Conservation (phyloP, 2,113 vertebrate genomes). For the Salminus brasiliensis region DNA sequence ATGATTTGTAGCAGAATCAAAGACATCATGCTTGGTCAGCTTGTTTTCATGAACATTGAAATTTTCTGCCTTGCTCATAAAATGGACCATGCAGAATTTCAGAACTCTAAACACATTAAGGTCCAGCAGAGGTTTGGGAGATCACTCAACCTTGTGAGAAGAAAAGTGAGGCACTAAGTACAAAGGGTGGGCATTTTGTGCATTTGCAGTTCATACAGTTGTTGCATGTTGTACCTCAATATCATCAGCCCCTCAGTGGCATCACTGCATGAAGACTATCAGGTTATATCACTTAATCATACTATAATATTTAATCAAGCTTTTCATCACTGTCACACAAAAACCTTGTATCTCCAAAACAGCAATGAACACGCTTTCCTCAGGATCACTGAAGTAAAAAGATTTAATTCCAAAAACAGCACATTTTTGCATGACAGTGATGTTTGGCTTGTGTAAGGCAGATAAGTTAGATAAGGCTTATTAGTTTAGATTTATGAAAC, state of each 20-base stretch:
- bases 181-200: slow-evolving; percentile 1
- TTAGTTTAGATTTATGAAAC: too few relatives aligned
- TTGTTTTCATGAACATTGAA: slow-evolving; percentile 41
- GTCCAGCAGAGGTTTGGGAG: background rate
- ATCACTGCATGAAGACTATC: background rate
- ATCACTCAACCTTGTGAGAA: too few relatives aligned
- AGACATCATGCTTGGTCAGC: slow-evolving; percentile 15
- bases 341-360: too few relatives aligned
- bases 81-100: slow-evolving; percentile 17
- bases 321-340: too few relatives aligned
- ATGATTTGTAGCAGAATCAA: slow-evolving; percentile 27
- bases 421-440: background rate
- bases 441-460: too few relatives aligned
- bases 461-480: too few relatives aligned
- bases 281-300: too few relatives aligned
- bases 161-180: too few relatives aligned
- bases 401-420: too few relatives aligned
- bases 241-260: background rate
- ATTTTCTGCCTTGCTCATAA: slow-evolving; percentile 34
- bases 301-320: too few relatives aligned
- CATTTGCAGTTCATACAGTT: background rate
- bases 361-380: too few relatives aligned
- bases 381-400: too few relatives aligned
- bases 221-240: background rate
- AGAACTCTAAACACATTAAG: background rate